These are phyloP conservation scores for Dipodomys stephensi DNA, from an alignment of 2,113 vertebrate genomes.

Conservation along the genomic window DNA sequence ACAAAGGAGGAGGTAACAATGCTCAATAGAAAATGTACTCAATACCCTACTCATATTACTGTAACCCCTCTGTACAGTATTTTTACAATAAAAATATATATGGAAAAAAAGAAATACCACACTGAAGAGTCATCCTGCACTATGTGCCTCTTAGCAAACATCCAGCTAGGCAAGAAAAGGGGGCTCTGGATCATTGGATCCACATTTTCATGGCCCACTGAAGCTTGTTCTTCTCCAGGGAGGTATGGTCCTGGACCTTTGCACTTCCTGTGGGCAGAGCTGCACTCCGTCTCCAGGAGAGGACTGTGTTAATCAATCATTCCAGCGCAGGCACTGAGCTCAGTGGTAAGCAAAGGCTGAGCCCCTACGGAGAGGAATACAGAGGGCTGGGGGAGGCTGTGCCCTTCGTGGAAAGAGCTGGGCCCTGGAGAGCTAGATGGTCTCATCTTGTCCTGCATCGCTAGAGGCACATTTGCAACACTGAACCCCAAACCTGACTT, in stretches of 20 bases:
- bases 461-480: neutral
- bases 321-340: neutral
- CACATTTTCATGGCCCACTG: neutral
- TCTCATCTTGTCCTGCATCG: neutral
- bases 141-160: neutral
- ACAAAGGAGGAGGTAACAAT: no score
- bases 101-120: neutral
- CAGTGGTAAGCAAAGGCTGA: neutral
- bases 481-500: neutral
- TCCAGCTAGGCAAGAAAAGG: neutral
- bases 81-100: no score
- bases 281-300: neutral
- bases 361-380: no score
- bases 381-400: neutral
- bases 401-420: neutral
- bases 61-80: no score
- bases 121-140: constrained; percentile 7
- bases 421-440: neutral
- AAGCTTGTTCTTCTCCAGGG: neutral
- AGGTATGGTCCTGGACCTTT: neutral
- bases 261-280: neutral
- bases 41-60: no score
- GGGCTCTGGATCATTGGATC: neutral
- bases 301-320: neutral
- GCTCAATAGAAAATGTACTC: no score